Base-by-base conservation (phyloP, 2,888 invertebrate species). In the Meandrusa payeni region DNA sequence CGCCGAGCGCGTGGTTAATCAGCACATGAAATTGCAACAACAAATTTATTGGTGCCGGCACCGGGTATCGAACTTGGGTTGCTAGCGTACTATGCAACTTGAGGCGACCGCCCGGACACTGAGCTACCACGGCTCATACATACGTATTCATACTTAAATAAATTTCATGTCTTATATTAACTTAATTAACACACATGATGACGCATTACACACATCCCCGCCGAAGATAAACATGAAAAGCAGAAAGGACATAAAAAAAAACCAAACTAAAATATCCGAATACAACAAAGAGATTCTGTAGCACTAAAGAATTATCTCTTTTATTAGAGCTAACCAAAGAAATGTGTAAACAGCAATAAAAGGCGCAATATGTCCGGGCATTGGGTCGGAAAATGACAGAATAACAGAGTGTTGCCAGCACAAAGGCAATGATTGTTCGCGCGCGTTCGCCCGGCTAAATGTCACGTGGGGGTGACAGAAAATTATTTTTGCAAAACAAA, bases 351-450 rank as follows among this genome's bases (percentile, higher is more conserved):
- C 59, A 50, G 47, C 61, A 62, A 73, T 66, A 73, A 76, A 72
- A 68, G 58, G 48, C 50, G 61, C 71, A 70, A 70, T 70, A 66
- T 69, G 63, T 59, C 55, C 54, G 63, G 31, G 59, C 66, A 76
- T 73, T 78, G 78, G 70, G 41, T 73, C 57, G 78, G 76, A 80
- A 81, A 81, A 81, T 81, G 69, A 73, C 61, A 64, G 64, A 75
- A 78, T 76, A 74, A 74, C 71, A 64, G 19, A 54, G 50, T 51
- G 59, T 55, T 48, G 54, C 56, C 50, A 48, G 44, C 55, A 69
- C 66, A 73, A 69, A 60, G 61, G 46, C 47, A n/a, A 50, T 55
- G 58, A 69, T 76, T 74, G 74, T 76, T 37, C 51, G 49, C 52
- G 51, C 59, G 67, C 69, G 61, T 50, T 61, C 61, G 54, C 50